These are phyloP conservation scores for Pogonomyrmex californicus DNA, from an alignment of 1,140 invertebrate species.

Conservation along the genomic window DNA sequence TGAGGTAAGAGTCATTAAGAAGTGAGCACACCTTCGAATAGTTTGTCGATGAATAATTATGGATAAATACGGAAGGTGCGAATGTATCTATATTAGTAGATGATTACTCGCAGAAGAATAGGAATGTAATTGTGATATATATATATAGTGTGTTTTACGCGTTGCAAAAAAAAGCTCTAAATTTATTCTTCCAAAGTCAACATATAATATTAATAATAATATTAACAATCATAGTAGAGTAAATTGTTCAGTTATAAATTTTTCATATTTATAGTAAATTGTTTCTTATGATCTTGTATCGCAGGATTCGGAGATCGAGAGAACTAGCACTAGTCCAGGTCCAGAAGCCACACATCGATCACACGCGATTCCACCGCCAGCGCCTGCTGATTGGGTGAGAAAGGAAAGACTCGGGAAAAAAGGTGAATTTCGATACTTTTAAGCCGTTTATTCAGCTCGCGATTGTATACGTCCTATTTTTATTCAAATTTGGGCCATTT, in stretches of 20 bases:
- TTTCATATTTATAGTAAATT: background rate
- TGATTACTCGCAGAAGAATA: background rate
- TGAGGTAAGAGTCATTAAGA: slow-evolving; percentile 78
- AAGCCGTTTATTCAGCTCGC: slow-evolving; percentile 77
- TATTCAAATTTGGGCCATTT: background rate
- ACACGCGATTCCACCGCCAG: slow-evolving; percentile 87
- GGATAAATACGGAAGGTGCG: background rate
- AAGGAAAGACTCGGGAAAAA: slow-evolving; percentile 96
- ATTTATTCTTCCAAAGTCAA: background rate
- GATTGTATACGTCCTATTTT: slow-evolving; percentile 13
- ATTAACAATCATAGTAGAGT: background rate
- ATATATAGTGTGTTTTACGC: background rate
- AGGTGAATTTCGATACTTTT: slow-evolving; percentile 98
- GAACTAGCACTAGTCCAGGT: slow-evolving; percentile 85
- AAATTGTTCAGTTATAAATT: background rate
- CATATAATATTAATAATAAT: background rate
- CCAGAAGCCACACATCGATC: slow-evolving; percentile 85
- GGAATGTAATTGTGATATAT: background rate
- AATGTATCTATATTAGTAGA: background rate
- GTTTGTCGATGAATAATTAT: slow-evolving; percentile 9
- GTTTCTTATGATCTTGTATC: background rate
- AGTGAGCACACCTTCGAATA: background rate
- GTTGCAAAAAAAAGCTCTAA: background rate
- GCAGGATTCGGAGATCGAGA: slow-evolving; percentile 86
- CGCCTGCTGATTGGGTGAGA: slow-evolving; percentile 93